These are phyloP conservation scores for Peucedramus taeniatus DNA, from an alignment of 2,113 vertebrate genomes.

Conservation along the genomic window DNA sequence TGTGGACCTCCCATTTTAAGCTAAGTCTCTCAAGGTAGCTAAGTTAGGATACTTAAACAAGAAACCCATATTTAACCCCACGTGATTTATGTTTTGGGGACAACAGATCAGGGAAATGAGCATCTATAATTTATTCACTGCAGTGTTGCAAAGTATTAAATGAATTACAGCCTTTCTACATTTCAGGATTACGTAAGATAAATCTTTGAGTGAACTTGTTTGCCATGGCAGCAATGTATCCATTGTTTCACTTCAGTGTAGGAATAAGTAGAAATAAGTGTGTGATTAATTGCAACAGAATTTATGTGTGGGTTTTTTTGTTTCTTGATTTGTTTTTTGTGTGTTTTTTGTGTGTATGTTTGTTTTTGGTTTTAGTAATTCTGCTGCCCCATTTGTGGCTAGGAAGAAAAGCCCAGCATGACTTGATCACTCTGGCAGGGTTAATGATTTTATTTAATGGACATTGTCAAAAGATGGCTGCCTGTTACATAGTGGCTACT, in stretches of 20 bases:
- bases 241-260: not conserved
- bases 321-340: not conserved
- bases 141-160: not conserved
- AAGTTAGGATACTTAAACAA: not conserved
- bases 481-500: not conserved
- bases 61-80: not conserved
- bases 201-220: not conserved
- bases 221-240: not conserved
- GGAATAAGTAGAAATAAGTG: not conserved
- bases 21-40: not conserved
- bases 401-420: not conserved
- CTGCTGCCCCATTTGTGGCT: not conserved
- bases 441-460: not conserved
- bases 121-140: not conserved
- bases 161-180: not conserved
- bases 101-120: not conserved
- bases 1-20: not conserved
- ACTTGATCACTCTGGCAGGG: not conserved
- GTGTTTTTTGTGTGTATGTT: not conserved
- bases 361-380: not conserved
- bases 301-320: not conserved
- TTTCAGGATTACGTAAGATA: not conserved
- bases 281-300: not conserved
- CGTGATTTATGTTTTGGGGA: not conserved
- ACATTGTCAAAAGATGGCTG: not conserved